Evolutionary conservation across 2,888 invertebrate species (phyloP), one percentile per base, ranked within the genome.

Genomic region (Hypselothyrea guttata): DNA sequence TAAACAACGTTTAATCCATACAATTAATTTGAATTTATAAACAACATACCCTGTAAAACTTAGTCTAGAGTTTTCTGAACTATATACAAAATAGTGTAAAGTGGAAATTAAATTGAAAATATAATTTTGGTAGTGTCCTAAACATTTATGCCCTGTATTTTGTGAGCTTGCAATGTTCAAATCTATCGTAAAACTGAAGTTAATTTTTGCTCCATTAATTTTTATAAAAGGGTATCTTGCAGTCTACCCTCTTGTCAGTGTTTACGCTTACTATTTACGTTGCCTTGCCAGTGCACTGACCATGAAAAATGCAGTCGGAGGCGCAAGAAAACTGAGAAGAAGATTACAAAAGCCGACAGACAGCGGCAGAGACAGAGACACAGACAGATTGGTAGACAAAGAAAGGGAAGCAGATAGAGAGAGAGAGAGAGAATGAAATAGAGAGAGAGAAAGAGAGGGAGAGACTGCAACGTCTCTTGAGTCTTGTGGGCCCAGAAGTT

Each of bases 241-340:
- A 22, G 60, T 16, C 9, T 12, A 35, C 2, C 30, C 15, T 38
- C 13, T 33, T 44, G 1, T 1, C n/a, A 7, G n/a, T 18, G n/a
- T 13, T 0, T 22, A 4, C 12, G 4, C 2, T 4, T 9, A 13
- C 9, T 33, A 40, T 33, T 55, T 64, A 38, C 52, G 9, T 52
- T 41, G 47, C 37, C 37, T 49, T 37, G 46, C 55, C 42, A 40
- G 58, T 45, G 70, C 72, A 53, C 52, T 81, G 79, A 73, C 79
- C 79, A 75, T 85, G 79, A 81, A 84, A 81, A 78, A 72, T 62
- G 63, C 57, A 75, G 70, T 54, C 48, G 61, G 66, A 56, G 58
- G 59, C 48, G 58, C 55, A 57, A 56, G 52, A 51, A 54, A 59
- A 63, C 68, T 60, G 57, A 58, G 71, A 69, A 62, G 58, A 67